These are phyloP conservation scores for Mormyrus iriodes DNA, from an alignment of 2,113 vertebrate species.

Conservation along the genomic window DNA sequence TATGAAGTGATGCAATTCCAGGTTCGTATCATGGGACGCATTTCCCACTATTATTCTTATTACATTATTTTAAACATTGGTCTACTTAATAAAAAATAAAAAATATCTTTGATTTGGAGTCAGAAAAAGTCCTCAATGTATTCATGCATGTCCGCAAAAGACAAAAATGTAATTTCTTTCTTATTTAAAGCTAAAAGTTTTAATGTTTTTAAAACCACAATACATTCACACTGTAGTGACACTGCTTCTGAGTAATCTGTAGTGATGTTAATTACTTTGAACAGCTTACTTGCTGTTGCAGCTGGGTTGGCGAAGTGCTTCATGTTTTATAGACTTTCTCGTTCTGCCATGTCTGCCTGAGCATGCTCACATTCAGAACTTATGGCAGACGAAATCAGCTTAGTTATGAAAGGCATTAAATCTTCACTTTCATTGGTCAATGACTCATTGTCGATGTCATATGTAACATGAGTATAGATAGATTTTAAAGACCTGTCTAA, in stretches of 20 bases:
- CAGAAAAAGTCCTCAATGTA: neutral
- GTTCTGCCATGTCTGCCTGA: neutral
- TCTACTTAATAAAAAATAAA: neutral
- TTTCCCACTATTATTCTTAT: neutral
- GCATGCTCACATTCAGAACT: neutral
- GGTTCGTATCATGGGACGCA: neutral
- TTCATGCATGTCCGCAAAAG: neutral
- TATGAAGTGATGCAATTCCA: neutral
- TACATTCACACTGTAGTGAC: neutral
- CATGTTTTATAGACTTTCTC: neutral
- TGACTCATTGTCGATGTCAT: neutral
- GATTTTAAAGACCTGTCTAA: neutral
- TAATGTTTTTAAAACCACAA: neutral
- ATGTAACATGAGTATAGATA: neutral
- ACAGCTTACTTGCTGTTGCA: neutral
- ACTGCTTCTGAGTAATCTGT: neutral
- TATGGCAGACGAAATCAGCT: neutral
- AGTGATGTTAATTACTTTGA: neutral
- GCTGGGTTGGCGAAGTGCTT: neutral
- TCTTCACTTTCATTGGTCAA: neutral
- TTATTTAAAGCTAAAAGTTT: neutral
- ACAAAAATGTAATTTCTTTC: constrained; percentile 8
- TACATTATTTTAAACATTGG: neutral
- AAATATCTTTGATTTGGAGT: neutral
- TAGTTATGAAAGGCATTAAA: neutral